phyloP scores from a whole-genome alignment of 2,113 vertebrate genomes.

The Chrysemys picta region DNA sequence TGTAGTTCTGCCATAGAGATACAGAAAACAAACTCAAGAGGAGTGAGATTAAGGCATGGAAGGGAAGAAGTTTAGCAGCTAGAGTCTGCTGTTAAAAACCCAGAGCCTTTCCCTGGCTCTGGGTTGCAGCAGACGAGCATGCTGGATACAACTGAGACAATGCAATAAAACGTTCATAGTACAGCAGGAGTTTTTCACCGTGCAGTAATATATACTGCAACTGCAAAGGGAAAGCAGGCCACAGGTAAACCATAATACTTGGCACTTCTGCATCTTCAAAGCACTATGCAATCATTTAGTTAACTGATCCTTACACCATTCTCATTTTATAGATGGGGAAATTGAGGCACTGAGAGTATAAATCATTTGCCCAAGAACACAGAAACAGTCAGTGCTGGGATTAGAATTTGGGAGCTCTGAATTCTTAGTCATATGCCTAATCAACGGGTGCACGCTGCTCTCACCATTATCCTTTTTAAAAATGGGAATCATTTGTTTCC shows the following conservation, averaged over 20 bases:
- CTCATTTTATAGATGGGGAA: accelerated
- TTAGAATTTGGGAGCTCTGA: neutral
- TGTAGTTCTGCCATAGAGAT: neutral
- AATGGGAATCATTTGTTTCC: neutral
- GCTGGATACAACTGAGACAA: neutral
- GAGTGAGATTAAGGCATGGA: neutral
- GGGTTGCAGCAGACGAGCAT: neutral
- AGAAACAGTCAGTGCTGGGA: neutral
- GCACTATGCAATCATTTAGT: neutral
- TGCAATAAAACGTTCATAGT: neutral
- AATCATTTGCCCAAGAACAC: neutral
- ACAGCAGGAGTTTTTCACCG: neutral
- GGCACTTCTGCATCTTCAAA: neutral
- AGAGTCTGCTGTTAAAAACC: neutral
- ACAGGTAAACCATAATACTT: neutral
- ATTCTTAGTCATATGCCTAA: neutral
- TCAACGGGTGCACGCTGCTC: neutral
- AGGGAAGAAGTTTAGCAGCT: neutral
- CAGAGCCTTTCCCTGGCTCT: neutral
- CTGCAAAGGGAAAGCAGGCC: neutral
- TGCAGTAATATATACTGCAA: neutral
- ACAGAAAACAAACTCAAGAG: neutral
- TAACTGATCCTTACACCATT: neutral
- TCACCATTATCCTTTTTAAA: neutral
- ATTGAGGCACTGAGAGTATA: neutral